Base-by-base conservation (phyloP, 2,888 invertebrate genomes). In the Julus scanicus region DNA sequence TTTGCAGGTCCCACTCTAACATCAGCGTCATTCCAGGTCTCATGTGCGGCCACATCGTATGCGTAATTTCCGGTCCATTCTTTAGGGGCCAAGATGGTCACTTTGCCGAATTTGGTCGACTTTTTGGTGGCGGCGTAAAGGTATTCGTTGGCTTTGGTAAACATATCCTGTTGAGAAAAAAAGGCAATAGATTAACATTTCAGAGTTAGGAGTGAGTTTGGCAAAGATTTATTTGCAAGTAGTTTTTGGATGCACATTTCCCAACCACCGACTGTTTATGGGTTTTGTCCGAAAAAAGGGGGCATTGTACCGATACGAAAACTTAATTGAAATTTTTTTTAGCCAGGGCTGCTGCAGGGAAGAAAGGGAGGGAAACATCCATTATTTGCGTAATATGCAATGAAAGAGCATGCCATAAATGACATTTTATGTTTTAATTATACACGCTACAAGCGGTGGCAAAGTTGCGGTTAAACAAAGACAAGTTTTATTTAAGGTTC, bases 81-180 rank as follows among this genome's bases (percentile, higher is more conserved):
- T 84, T 93, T 91, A 8, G 95, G 95, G 89, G 95, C 92, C 89
- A 94, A 92, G 86, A 95, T 93, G 89, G 93, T 94, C 89, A 94
- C 93, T 84, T 94, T 93, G 89, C 94, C 93, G 90, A 95, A 93
- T 91, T 93, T 94, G 20, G 94, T 94, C 29, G 93, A 92, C 53
- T 94, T 93, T 90, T 94, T 93, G 87, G 95, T 93, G 20, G 95
- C 94, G 89, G 92, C 92, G 44, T 86, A 86, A 17, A 88, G 48
- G 20, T 86, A 40, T n/a, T 37, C 63, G 57, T 57, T 88, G 4
- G 88, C 88, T 17, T 48, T 39, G n/a, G 39, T 37, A 20, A 88
- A 88, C 88, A 84, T 88, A 37, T 48, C 40, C 88, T 88, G 88
- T 48, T 84, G 49, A n/a, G 17, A 49, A 84, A 49, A 63, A 88